Percentiles rank a stretch among this genome's conserved stretches.
Conservation (phyloP, 2,113 vertebrate species). For the Istiophorus platypterus region DNA sequence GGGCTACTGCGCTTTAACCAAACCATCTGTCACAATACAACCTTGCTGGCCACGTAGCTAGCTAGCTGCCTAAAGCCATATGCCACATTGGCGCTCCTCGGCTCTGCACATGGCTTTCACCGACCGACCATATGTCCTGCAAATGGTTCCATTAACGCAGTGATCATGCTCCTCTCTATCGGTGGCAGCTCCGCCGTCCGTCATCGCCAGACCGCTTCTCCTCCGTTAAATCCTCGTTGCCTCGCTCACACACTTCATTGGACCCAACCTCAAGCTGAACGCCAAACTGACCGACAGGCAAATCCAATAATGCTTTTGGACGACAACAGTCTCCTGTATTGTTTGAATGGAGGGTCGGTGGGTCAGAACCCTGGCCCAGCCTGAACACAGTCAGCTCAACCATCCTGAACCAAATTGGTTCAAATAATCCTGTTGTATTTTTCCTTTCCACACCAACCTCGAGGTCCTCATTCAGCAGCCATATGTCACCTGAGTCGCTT, state of each 20-base stretch:
- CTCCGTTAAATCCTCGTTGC: not conserved
- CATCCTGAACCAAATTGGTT: no score
- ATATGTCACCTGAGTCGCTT: no score
- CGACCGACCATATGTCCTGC: conserved; percentile 32
- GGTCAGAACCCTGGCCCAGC: no score
- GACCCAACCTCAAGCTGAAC: not conserved
- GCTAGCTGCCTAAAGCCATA: conserved; percentile 27
- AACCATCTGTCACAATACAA: conserved; percentile 49
- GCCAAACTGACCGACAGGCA: not conserved
- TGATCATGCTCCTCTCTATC: not conserved
- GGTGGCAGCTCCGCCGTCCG: not conserved
- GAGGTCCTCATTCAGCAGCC: no score
- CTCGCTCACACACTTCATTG: not conserved
- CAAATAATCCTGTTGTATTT: no score
- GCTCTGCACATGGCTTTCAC: not conserved
- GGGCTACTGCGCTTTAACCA: conserved; percentile 22
- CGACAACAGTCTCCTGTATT: not conserved
- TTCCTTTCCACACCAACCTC: no score
- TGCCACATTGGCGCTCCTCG: conserved; percentile 33
- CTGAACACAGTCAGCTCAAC: no score
- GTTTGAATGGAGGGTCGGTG: no score
- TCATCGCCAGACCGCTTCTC: not conserved
- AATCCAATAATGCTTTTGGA: not conserved
- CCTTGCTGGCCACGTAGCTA: conserved; percentile 40
- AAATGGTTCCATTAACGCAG: conserved; percentile 22